Conservation (phyloP, 2,113 vertebrate species). For the Tapirus terrestris region DNA sequence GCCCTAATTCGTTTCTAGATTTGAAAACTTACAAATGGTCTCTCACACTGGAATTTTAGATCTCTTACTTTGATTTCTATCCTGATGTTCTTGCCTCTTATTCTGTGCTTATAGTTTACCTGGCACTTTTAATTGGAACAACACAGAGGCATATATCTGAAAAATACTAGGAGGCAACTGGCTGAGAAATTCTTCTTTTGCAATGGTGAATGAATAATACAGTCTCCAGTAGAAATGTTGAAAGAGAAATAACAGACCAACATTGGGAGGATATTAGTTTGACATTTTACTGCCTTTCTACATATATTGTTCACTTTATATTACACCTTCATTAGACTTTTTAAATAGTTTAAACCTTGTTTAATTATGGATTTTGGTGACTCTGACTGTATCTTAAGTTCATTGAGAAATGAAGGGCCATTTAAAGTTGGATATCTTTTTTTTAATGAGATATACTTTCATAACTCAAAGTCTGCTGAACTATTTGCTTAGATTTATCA, state of each 20-base stretch:
- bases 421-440: background rate
- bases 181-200: constrained; percentile 31
- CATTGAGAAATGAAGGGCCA: background rate
- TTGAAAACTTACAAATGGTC: background rate
- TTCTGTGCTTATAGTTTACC: background rate
- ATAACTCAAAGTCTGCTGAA: background rate
- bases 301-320: constrained; percentile 20
- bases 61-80: background rate
- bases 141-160: background rate
- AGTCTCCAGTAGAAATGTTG: background rate
- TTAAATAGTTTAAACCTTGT: background rate
- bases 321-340: background rate
- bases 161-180: background rate
- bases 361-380: background rate
- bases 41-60: background rate
- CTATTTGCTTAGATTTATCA: constrained; percentile 18
- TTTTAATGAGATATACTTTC: background rate
- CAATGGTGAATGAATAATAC: background rate
- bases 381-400: background rate
- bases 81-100: background rate
- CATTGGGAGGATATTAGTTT: background rate
- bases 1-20: background rate
- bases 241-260: constrained; percentile 6
- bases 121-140: background rate
- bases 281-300: constrained; percentile 21